Evolutionary conservation across 2,113 vertebrate species (phyloP).

Genomic region (Ciconia maguari): DNA sequence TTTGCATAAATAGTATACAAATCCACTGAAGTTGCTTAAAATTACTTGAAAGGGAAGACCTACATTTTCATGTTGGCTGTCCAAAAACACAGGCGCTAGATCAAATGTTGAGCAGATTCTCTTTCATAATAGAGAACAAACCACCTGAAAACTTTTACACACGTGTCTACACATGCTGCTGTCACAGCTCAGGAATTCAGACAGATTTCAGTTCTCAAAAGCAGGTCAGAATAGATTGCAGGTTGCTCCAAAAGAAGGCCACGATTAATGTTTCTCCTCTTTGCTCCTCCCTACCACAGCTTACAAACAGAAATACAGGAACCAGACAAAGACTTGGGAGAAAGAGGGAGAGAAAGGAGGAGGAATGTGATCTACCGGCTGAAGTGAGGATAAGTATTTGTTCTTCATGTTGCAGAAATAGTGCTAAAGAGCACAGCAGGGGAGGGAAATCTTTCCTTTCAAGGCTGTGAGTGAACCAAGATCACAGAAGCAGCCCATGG

Average conservation of each 20-base stretch:
- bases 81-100: background rate
- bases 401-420: conserved; percentile 7
- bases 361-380: background rate
- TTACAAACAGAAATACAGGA: background rate
- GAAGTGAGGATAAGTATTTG: background rate
- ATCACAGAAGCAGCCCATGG: conserved; percentile 7
- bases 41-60: background rate
- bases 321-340: background rate
- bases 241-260: background rate
- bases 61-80: background rate
- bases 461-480: conserved; percentile 8
- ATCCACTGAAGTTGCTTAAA: background rate
- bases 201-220: conserved; percentile 16
- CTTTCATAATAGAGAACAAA: conserved; percentile 26
- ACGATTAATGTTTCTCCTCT: background rate
- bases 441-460: conserved; percentile 24
- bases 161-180: background rate
- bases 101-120: background rate
- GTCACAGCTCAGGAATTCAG: conserved; percentile 55
- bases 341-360: background rate
- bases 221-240: conserved; percentile 28
- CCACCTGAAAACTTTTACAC: conserved; percentile 17
- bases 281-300: background rate
- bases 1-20: background rate
- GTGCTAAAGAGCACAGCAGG: background rate